These are phyloP conservation scores for Drosophila rellima DNA, from an alignment of 2,888 invertebrate species.

Conservation along the genomic window DNA sequence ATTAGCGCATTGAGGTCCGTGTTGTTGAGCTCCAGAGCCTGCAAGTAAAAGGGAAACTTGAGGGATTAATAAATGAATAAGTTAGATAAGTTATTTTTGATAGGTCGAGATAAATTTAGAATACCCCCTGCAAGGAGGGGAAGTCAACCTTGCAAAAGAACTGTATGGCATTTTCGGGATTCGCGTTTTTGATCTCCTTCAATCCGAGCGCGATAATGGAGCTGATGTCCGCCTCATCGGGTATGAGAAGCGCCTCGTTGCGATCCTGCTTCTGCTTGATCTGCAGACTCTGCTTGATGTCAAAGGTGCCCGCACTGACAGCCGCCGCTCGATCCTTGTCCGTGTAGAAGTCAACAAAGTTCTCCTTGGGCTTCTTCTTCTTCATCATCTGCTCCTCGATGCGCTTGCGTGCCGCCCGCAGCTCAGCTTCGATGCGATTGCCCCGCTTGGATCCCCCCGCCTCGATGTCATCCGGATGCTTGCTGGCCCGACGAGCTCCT, in stretches of 20 bases:
- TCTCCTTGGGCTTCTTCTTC: conserved; percentile 84
- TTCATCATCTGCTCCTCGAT: conserved; percentile 79
- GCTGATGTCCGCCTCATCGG: conserved; percentile 92
- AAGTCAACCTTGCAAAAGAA: conserved; percentile 91
- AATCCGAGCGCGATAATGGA: conserved; percentile 91
- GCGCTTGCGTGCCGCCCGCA: conserved; percentile 76
- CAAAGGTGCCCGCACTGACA: conserved; percentile 91
- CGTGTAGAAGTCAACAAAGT: conserved; percentile 92
- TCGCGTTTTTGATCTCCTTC: conserved; percentile 91
- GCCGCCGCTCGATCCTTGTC: conserved; percentile 97
- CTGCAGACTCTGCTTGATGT: conserved; percentile 94
- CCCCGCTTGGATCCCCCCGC: conserved; percentile 58
- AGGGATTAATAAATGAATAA: background rate
- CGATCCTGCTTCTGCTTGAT: conserved; percentile 92
- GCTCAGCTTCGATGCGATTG: conserved; percentile 79
- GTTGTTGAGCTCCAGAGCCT: conserved; percentile 95
- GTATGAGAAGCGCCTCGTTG: conserved; percentile 90
- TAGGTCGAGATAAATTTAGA: fast-evolving
- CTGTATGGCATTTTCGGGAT: conserved; percentile 90
- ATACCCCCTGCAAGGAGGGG: background rate
- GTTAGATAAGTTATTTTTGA: background rate
- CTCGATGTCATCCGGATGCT: conserved; percentile 61
- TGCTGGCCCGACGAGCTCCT: conserved; percentile 53
- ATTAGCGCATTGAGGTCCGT: conserved; percentile 94
- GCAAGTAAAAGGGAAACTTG: conserved; percentile 79